Conservation (phyloP, 2,113 vertebrate genomes). For the Cyanoderma ruficeps region DNA sequence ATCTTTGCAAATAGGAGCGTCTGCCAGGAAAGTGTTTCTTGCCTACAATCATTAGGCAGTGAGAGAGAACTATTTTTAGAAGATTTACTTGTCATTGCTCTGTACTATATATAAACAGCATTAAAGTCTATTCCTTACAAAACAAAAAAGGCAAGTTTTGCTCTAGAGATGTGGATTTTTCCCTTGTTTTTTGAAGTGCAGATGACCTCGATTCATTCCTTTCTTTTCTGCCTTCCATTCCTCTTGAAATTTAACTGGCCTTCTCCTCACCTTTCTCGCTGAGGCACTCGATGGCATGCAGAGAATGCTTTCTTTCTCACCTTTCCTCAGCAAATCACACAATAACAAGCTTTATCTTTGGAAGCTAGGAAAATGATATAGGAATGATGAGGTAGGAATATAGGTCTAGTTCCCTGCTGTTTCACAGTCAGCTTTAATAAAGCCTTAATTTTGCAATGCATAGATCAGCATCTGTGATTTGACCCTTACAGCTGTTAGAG, state of each 20-base stretch:
- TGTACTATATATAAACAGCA: background rate
- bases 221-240: background rate
- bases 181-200: background rate
- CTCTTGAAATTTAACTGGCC: background rate
- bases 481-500: background rate
- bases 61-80: background rate
- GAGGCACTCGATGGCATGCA: background rate
- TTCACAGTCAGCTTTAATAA: background rate
- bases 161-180: background rate
- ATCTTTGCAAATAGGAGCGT: background rate
- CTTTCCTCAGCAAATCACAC: background rate
- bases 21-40: background rate
- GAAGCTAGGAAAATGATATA: background rate
- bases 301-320: background rate
- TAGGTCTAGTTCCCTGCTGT: background rate
- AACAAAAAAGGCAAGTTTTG: background rate
- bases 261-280: background rate
- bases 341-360: background rate
- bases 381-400: background rate
- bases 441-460: background rate
- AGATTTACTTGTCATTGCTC: background rate
- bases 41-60: background rate
- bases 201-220: background rate
- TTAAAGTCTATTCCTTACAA: background rate
- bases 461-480: background rate